Percentiles rank a stretch among this genome's conserved stretches.
phyloP scores from a whole-genome alignment of 2,797 vertebrate genomes.

The Thalassophryne amazonica region DNA sequence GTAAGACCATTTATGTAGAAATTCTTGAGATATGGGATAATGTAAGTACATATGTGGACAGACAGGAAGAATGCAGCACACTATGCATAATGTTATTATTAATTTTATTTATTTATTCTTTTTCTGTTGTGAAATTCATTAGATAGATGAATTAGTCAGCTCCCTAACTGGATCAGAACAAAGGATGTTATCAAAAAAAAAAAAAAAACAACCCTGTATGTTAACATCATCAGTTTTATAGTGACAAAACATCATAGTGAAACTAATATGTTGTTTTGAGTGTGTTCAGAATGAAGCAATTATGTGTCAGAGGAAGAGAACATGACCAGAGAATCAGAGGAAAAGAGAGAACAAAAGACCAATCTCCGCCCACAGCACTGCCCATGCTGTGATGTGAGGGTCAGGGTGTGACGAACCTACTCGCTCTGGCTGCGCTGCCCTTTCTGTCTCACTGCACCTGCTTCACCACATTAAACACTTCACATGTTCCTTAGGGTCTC shows the following conservation, averaged over 20 bases:
- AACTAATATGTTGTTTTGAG: background rate
- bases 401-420: slow-evolving; percentile 63
- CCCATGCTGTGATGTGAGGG: slow-evolving; percentile 60
- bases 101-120: too few relatives aligned
- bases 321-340: slow-evolving; percentile 3
- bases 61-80: too few relatives aligned
- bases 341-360: slow-evolving; percentile 32
- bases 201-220: background rate
- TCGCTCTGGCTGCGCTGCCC: slow-evolving; percentile 69
- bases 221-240: background rate
- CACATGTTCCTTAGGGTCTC: slow-evolving; percentile 68
- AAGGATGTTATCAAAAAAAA: too few relatives aligned
- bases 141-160: too few relatives aligned
- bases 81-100: too few relatives aligned
- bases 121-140: too few relatives aligned
- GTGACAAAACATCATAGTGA: background rate
- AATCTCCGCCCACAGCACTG: slow-evolving; percentile 55
- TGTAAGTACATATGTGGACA: too few relatives aligned
- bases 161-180: too few relatives aligned
- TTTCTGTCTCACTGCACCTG: slow-evolving; percentile 86
- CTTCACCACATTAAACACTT: slow-evolving; percentile 79
- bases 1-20: too few relatives aligned
- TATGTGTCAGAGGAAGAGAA: background rate
- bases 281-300: background rate
- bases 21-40: too few relatives aligned